phyloP scores from a whole-genome alignment of 2,888 invertebrate genomes.

The Proisotoma minuta region DNA sequence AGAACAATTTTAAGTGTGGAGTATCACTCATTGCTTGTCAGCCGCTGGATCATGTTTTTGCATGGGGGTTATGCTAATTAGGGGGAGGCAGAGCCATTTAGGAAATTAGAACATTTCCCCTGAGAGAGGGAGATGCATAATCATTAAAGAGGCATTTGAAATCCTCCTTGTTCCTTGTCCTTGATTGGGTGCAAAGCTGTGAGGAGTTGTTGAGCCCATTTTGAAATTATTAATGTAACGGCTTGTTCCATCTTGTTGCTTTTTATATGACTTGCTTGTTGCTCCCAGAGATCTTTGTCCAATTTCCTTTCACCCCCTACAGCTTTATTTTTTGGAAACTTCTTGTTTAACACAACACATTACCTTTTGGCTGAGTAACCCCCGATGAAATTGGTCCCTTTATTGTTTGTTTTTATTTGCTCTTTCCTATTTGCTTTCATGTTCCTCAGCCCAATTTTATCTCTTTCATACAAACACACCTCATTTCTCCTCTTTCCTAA shows the following conservation, averaged over 20 bases:
- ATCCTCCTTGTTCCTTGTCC: neutral
- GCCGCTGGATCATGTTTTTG: neutral
- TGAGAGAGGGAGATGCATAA: neutral
- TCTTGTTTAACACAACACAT: neutral
- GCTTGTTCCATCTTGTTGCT: neutral
- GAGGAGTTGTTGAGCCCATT: neutral
- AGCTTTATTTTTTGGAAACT: constrained; percentile 4
- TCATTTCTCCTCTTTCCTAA: neutral
- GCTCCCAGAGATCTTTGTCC: neutral
- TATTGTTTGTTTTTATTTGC: neutral
- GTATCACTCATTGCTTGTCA: constrained; percentile 8
- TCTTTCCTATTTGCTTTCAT: constrained; percentile 1
- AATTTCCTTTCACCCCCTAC: constrained; percentile 6
- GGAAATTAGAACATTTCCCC: constrained; percentile 10
- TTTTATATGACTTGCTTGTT: neutral
- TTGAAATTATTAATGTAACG: neutral
- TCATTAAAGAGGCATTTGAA: neutral
- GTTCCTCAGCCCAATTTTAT: neutral
- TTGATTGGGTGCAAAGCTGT: neutral
- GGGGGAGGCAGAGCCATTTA: neutral
- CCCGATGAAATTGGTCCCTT: neutral
- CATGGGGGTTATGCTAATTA: neutral
- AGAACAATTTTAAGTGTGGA: neutral
- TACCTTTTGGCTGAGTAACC: neutral
- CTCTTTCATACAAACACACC: neutral